Percentiles rank a stretch among this genome's conserved stretches.
Evolutionary conservation across 1,140 invertebrate species (phyloP).

Genomic region (Drosophila busckii): DNA sequence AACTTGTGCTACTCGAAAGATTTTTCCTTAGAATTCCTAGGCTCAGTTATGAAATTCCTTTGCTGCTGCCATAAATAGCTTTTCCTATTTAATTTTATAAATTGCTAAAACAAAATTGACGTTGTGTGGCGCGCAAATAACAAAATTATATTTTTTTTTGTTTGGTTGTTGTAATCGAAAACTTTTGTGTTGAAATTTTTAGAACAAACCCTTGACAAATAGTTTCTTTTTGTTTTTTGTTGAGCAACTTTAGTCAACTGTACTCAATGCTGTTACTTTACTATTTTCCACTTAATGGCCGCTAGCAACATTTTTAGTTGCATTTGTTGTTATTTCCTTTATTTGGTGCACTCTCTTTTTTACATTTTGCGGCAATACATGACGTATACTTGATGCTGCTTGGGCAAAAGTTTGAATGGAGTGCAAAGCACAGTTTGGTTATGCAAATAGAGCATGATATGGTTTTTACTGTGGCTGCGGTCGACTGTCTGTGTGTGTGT

Average conservation of each 20-base stretch:
- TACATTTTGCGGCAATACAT: conserved; percentile 27
- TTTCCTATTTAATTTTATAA: no score
- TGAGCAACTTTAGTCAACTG: conserved; percentile 37
- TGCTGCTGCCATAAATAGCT: no score
- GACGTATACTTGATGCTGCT: conserved; percentile 38
- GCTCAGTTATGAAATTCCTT: no score
- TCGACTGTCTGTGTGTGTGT: neutral
- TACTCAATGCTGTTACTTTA: conserved; percentile 8
- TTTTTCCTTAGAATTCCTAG: no score
- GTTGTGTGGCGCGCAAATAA: no score
- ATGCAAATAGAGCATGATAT: conserved; percentile 45
- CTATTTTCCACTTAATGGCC: conserved; percentile 45
- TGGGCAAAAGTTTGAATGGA: conserved; percentile 36
- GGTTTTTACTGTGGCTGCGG: conserved; percentile 32
- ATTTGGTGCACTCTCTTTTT: conserved; percentile 1
- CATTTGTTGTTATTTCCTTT: conserved; percentile 21
- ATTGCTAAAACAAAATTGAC: no score
- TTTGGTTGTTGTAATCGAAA: no score
- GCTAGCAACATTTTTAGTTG: conserved; percentile 38
- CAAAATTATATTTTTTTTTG: no score
- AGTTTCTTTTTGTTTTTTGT: conserved; percentile 17
- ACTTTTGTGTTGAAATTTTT: conserved; percentile 20
- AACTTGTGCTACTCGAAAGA: no score
- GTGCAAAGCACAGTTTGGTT: conserved; percentile 36
- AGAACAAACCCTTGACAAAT: conserved; percentile 1